Evolutionary conservation across 1,140 invertebrate genomes (phyloP), one percentile per base, ranked within the genome.

Genomic region (Bemisia tabaci): DNA sequence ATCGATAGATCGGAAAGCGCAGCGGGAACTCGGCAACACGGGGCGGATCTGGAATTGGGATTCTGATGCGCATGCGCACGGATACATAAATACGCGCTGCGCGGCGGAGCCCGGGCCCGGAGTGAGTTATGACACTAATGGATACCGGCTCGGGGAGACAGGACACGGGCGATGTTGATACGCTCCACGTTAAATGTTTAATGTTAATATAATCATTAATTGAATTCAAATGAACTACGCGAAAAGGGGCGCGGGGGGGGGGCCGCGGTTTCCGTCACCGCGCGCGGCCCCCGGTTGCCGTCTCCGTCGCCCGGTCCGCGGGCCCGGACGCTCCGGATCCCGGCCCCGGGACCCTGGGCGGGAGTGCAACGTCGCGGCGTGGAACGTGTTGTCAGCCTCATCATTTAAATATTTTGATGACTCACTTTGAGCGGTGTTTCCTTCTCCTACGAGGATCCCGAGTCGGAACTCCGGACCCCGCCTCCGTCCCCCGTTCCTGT

Each of bases 141-240:
- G 33, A 48, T 5, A 17, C 5, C 33, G 17, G n/a, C n/a, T n/a
- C n/a, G n/a, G n/a, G 17, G 33, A 48, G 33, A 48, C 33, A 48
- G 33, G 33, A 48, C 33, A 48, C 33, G 17, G 5, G 33, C 33
- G 33, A 17, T 48, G 33, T 48, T 48, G 17, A 48, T 48, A 48
- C 33, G 5, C 17, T 48, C 33, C 33, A 9, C 33, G 33, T 48
- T 48, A 48, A 48, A 48, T 48, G 33, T 48, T 48, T 17, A 48
- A 48, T 48, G 33, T 48, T 48, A 48, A 48, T 48, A 48, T 48
- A 48, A 48, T 48, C 33, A 48, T 48, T 48, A 48, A 48, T 48
- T 48, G 33, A 48, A 48, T 48, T 48, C 33, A 48, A 48, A 48
- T 48, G 33, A 48, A 48, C 17, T 48, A 5, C 33, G 5, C 33